Conservation (phyloP, 2,113 vertebrate genomes). For the Poecile atricapillus region DNA sequence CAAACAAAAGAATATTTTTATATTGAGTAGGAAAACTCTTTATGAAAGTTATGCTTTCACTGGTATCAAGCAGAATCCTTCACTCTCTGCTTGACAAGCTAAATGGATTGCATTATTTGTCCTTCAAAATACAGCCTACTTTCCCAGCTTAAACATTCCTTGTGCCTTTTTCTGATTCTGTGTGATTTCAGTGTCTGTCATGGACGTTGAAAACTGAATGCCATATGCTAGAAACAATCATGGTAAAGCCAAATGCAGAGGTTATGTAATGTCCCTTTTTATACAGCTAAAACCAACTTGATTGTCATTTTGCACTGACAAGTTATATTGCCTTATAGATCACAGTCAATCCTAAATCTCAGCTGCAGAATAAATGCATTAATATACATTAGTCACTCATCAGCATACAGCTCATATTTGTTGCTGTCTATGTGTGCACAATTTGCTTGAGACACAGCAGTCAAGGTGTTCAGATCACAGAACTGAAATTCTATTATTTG, state of each 20-base stretch:
- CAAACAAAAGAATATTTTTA: neutral
- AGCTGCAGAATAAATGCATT: neutral
- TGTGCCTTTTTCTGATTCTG: neutral
- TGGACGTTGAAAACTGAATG: neutral
- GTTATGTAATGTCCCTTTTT: neutral
- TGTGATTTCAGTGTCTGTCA: neutral
- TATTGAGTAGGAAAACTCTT: neutral
- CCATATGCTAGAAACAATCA: neutral
- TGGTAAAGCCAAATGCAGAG: neutral
- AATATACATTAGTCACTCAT: neutral
- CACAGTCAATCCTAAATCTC: neutral
- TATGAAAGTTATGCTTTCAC: neutral
- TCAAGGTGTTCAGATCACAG: neutral
- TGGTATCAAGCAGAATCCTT: neutral
- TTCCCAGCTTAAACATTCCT: neutral
- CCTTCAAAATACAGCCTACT: neutral
- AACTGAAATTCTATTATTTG: neutral
- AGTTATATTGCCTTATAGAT: neutral
- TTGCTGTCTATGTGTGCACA: neutral
- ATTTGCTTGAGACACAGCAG: neutral
- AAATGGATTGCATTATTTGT: neutral
- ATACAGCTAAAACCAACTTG: neutral
- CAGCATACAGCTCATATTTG: neutral
- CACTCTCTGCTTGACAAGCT: neutral
- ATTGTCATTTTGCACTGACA: neutral